These are phyloP conservation scores for Chelidonichthys spinosus DNA, from an alignment of 2,797 vertebrate genomes.

Conservation along the genomic window DNA sequence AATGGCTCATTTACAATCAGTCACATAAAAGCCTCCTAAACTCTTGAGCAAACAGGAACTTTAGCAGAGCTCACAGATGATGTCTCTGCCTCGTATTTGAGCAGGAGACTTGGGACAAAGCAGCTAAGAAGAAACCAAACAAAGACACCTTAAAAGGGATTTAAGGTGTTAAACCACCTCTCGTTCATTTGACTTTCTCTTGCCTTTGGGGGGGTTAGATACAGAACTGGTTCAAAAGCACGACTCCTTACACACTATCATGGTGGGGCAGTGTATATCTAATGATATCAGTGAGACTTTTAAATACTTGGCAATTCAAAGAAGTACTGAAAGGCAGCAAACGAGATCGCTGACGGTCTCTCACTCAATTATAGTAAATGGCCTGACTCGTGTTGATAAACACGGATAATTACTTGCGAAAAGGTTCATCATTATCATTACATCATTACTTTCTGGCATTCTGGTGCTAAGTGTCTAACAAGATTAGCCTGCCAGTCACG, in stretches of 20 bases:
- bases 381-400: conserved; percentile 74
- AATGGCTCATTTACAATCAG: conserved; percentile 69
- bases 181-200: conserved; percentile 66
- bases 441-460: conserved; percentile 76
- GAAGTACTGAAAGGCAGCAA: conserved; percentile 54
- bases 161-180: conserved; percentile 77
- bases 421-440: conserved; percentile 79
- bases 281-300: conserved; percentile 35
- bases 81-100: conserved; percentile 69
- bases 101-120: conserved; percentile 76
- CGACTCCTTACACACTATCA: conserved; percentile 2
- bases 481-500: conserved; percentile 79
- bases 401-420: conserved; percentile 79
- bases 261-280: conserved; percentile 6
- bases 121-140: conserved; percentile 81
- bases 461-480: conserved; percentile 75
- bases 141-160: conserved; percentile 79
- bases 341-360: conserved; percentile 52
- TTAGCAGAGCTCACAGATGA: conserved; percentile 71
- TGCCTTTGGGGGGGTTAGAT: conserved; percentile 14
- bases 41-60: conserved; percentile 85
- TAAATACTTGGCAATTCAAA: conserved; percentile 50
- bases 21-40: conserved; percentile 82
- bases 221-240: conserved; percentile 36
- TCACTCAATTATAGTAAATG: conserved; percentile 71